Percentiles rank a stretch among this genome's conserved stretches.
Conservation (phyloP, 2,888 invertebrate genomes). For the Apamea epomidion region DNA sequence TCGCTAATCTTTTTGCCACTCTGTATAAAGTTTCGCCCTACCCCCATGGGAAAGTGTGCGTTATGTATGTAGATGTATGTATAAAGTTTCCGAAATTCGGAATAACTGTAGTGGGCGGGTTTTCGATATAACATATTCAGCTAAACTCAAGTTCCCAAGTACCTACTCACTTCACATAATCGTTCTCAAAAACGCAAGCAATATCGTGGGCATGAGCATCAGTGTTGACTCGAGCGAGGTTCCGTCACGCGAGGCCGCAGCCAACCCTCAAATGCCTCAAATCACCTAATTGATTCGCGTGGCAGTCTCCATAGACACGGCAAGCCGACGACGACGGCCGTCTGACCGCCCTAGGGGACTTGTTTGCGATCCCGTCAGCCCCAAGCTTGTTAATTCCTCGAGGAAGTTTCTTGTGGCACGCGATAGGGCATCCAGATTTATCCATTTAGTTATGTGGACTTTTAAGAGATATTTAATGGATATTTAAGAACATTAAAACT, state of each 20-base stretch:
- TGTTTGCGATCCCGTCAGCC: slow-evolving; percentile 72
- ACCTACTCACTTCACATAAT: slow-evolving; percentile 24
- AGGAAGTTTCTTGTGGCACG: slow-evolving; percentile 73
- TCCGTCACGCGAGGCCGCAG: slow-evolving; percentile 75
- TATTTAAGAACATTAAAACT: neutral
- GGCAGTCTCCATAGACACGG: slow-evolving; percentile 72
- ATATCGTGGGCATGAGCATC: slow-evolving; percentile 53
- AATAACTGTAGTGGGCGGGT: neutral
- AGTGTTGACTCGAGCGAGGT: slow-evolving; percentile 68
- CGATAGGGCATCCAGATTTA: slow-evolving; percentile 61
- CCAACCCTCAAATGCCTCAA: slow-evolving; percentile 72
- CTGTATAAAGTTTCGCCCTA: neutral
- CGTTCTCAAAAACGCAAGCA: slow-evolving; percentile 42
- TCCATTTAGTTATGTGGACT: slow-evolving; percentile 1
- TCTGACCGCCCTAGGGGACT: slow-evolving; percentile 70
- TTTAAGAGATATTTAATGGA: neutral
- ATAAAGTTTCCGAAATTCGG: neutral
- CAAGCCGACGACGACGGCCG: slow-evolving; percentile 52
- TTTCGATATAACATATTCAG: slow-evolving; percentile 7
- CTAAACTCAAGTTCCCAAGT: slow-evolving; percentile 3
- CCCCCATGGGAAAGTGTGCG: neutral
- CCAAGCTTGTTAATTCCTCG: slow-evolving; percentile 75
- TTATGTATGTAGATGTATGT: neutral
- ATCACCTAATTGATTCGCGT: slow-evolving; percentile 83
- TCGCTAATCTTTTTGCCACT: neutral